Percentiles rank a stretch among this genome's conserved stretches.
Evolutionary conservation across 2,888 invertebrate species (phyloP).

Genomic region (Cacoxenus indagator): DNA sequence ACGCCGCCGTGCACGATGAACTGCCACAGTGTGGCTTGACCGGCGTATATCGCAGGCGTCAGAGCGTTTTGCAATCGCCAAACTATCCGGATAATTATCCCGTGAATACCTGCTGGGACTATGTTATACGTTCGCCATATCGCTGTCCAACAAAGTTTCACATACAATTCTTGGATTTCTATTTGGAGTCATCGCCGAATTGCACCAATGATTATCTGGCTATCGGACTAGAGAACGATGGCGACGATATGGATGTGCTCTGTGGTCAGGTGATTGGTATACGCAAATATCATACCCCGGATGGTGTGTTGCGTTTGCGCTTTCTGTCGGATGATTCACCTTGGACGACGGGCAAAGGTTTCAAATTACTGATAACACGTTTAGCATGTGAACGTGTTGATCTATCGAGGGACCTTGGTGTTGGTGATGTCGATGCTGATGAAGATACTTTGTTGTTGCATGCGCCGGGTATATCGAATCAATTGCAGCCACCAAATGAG

Average conservation of each 20-base stretch:
- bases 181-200: slow-evolving; percentile 71
- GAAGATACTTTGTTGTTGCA: slow-evolving; percentile 48
- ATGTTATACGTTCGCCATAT: slow-evolving; percentile 71
- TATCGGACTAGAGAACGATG: slow-evolving; percentile 68
- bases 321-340: slow-evolving; percentile 71
- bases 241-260: slow-evolving; percentile 68
- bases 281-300: slow-evolving; percentile 71
- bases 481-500: slow-evolving; percentile 35
- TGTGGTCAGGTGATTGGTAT: slow-evolving; percentile 73
- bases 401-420: slow-evolving; percentile 39
- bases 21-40: slow-evolving; percentile 57
- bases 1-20: slow-evolving; percentile 57
- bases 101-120: slow-evolving; percentile 71
- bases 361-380: slow-evolving; percentile 73
- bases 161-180: slow-evolving; percentile 74
- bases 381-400: slow-evolving; percentile 69
- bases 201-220: slow-evolving; percentile 73
- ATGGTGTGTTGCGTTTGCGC: slow-evolving; percentile 71
- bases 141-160: slow-evolving; percentile 73
- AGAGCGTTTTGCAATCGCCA: slow-evolving; percentile 72
- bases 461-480: slow-evolving; percentile 48
- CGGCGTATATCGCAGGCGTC: slow-evolving; percentile 71
- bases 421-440: slow-evolving; percentile 25
- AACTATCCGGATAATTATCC: slow-evolving; percentile 73
- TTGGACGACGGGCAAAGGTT: slow-evolving; percentile 69